Base-by-base conservation (phyloP, 2,797 vertebrate species). In the Siniperca obscura region DNA sequence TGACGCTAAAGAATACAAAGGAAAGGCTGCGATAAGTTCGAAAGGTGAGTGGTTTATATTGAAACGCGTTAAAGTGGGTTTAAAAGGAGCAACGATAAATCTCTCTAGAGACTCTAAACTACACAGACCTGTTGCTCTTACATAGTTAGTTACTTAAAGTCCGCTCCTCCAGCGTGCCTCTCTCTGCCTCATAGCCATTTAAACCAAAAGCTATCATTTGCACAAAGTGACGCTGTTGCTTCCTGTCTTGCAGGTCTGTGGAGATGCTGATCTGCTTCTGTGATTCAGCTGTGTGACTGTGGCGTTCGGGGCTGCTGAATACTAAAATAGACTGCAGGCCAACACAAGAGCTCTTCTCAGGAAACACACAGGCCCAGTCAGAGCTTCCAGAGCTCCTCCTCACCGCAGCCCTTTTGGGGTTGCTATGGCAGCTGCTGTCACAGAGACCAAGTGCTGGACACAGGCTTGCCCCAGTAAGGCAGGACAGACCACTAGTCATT, bases 381-480 rank as follows among this genome's bases (percentile, higher is more conserved):
- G 83, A 72, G 72, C 78, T 60, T 86, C 82, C 92, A 83, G 74
- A 27, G 90, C 89, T 89, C 95, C 93, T 94, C 92, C 95, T 96
- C 95, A 95, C 94, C 87, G 70, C 92, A 90, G 89, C 93, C 95
- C 90, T 93, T 86, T 95, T 95, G 93, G 95, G 93, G 96, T 96
- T 97, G 97, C 96, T 97, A 98, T 98, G 97, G 97, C 97, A 91
- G 96, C 97, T 93, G 96, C 96, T 94, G 96, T 96, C 90, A 94
- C 96, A 90, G 94, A 93, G 94, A 96, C 95, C 92, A 96, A 96
- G 90, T 93, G 94, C 93, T 96, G 96, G 96, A 97, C 95, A 96
- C 96, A 95, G 96, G 96, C 96, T 96, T 93, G 95, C 96, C 94
- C 94, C 95, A 96, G 94, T 94, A 88, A 92, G 83, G 81, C 90